Base-by-base conservation (phyloP, 2,113 vertebrate genomes). In the Melanostigma gelatinosum region DNA sequence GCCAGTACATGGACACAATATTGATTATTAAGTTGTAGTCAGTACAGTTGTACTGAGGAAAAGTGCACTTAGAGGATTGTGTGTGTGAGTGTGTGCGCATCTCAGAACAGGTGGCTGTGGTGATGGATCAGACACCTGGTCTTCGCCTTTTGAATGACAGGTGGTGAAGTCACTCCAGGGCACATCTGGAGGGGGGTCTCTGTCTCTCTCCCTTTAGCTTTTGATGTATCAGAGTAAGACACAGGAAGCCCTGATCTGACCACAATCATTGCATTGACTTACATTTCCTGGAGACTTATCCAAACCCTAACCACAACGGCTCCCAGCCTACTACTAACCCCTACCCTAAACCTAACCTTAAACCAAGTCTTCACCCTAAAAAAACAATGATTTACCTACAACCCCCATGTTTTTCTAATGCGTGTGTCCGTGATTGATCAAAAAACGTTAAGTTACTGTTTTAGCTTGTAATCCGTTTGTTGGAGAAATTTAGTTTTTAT, bases 91-190 rank as follows among this genome's bases (percentile, higher is more conserved):
- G 65, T 66, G 38, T 60, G 42, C 79, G 40, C 54, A 27, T 87
- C 46, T 82, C 78, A 70, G 80, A 84, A 83, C 91, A 94, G 93
- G 93, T 94, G 93, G 84, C 86, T 85, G 88, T 42, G 38, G 40
- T 72, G 85, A 44, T 24, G 77, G 86, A 88, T 73, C 85, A 87
- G 83, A 82, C 91, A 92, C 87, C 91, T 93, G 90, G 87, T 42
- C 85, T 79, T 52, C 11, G 67, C 85, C 84, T 89, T 90, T 88
- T 93, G 91, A 94, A 79, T 93, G 93, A 89, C 93, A 93, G 90
- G 90, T 91, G 88, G 81, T 90, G 85, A 84, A 86, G 90, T 92
- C 89, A 91, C 85, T 74, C 79, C 72, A 76, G 89, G 87, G 88
- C 87, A 91, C 83, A 91, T 90, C 85, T 87, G 88, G 76, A 81